Evolutionary conservation across 1,140 invertebrate species (phyloP).

Genomic region (Drosophila oshimai): DNA sequence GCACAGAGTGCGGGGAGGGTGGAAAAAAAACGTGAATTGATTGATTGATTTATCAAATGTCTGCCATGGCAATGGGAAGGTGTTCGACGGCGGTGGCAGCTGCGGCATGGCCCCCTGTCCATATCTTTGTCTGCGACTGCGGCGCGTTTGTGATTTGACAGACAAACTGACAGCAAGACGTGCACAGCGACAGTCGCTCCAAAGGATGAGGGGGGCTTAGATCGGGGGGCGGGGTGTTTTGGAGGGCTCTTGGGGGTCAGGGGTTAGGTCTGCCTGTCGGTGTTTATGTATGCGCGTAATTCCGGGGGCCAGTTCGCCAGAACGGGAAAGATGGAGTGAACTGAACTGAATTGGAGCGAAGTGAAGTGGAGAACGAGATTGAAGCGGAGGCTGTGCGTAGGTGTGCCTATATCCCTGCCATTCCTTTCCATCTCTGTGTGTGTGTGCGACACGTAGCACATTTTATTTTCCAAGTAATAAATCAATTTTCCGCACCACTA

Average conservation of each 20-base stretch:
- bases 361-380: neutral
- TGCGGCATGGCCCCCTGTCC: conserved; percentile 21
- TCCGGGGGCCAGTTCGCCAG: conserved; percentile 26
- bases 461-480: conserved; percentile 82
- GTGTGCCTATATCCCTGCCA: conserved; percentile 33
- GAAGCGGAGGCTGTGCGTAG: conserved; percentile 18
- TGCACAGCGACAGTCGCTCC: conserved; percentile 31
- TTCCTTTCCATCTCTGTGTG: neutral
- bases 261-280: conserved; percentile 61
- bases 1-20: conserved; percentile 3
- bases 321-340: conserved; percentile 43
- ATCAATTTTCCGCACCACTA: conserved; percentile 82
- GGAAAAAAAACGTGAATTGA: conserved; percentile 58
- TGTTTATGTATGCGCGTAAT: conserved; percentile 77
- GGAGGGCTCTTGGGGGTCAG: conserved; percentile 3
- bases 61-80: conserved; percentile 36
- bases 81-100: conserved; percentile 27
- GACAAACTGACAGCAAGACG: conserved; percentile 77
- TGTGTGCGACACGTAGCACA: conserved; percentile 73
- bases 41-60: conserved; percentile 80
- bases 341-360: conserved; percentile 37
- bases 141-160: conserved; percentile 77
- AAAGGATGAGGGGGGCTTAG: neutral
- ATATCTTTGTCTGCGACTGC: conserved; percentile 52
- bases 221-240: neutral